These are phyloP conservation scores for Cyprichromis sp. DNA, from an alignment of 2,113 vertebrate species.

Conservation along the genomic window DNA sequence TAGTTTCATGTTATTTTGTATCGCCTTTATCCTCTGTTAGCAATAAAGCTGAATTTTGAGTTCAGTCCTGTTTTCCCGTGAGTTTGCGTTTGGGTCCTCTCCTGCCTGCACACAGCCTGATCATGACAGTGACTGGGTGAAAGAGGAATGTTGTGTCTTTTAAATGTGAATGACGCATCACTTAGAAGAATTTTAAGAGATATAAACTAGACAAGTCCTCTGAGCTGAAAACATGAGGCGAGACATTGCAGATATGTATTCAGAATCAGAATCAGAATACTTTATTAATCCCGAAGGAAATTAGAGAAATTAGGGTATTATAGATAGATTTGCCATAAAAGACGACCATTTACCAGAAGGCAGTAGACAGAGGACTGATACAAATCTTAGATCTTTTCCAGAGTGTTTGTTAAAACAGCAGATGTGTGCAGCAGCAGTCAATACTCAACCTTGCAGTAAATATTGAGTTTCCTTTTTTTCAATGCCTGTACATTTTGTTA, in stretches of 20 bases:
- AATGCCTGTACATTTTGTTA: background rate
- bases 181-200: background rate
- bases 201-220: accelerated
- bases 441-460: background rate
- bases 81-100: too few species aligned
- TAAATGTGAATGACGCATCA: background rate
- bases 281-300: too few species aligned
- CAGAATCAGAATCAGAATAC: too few species aligned
- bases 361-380: background rate
- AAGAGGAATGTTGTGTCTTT: background rate
- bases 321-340: background rate
- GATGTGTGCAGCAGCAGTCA: accelerated
- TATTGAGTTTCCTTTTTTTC: background rate
- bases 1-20: too few species aligned
- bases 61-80: too few species aligned
- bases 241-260: accelerated
- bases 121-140: background rate
- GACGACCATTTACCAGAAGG: background rate
- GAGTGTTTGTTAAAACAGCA: background rate
- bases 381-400: background rate
- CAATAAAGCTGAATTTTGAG: too few species aligned
- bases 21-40: too few species aligned
- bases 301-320: background rate
- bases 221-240: background rate
- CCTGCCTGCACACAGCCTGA: too few species aligned